Conservation (phyloP, 2,113 vertebrate species). For the Morphnarchus princeps region DNA sequence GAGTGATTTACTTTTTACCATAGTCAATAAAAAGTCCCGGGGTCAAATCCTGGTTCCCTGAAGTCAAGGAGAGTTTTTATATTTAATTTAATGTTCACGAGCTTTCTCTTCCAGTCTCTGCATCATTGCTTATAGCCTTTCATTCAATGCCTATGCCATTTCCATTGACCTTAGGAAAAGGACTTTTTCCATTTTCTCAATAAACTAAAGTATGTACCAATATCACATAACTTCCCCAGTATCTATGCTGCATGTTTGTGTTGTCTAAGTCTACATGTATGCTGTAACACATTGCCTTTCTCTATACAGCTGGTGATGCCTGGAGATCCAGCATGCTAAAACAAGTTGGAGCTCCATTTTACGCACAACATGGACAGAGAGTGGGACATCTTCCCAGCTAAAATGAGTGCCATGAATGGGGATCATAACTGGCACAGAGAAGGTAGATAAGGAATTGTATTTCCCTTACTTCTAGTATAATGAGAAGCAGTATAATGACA, state of each 20-base stretch:
- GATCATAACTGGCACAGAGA: neutral
- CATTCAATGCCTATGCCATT: neutral
- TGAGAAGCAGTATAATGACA: neutral
- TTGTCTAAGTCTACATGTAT: neutral
- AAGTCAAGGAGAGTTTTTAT: neutral
- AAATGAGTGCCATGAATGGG: neutral
- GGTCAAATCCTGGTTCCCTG: neutral
- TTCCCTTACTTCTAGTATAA: neutral
- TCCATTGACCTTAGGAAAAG: neutral
- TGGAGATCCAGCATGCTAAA: neutral
- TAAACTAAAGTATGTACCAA: neutral
- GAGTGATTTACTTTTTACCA: neutral
- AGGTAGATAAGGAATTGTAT: neutral
- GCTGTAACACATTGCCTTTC: neutral
- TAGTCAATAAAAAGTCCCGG: neutral
- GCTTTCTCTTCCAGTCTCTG: neutral
- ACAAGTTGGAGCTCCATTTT: neutral
- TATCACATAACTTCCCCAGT: neutral
- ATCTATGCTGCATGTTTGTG: neutral
- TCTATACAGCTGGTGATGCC: neutral
- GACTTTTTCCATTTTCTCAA: neutral
- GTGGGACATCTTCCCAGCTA: neutral
- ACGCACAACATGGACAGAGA: fast-evolving
- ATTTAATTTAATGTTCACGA: neutral
- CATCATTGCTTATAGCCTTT: neutral